Evolutionary conservation across 1,140 invertebrate genomes (phyloP).

Genomic region (Agrypnia vestita): DNA sequence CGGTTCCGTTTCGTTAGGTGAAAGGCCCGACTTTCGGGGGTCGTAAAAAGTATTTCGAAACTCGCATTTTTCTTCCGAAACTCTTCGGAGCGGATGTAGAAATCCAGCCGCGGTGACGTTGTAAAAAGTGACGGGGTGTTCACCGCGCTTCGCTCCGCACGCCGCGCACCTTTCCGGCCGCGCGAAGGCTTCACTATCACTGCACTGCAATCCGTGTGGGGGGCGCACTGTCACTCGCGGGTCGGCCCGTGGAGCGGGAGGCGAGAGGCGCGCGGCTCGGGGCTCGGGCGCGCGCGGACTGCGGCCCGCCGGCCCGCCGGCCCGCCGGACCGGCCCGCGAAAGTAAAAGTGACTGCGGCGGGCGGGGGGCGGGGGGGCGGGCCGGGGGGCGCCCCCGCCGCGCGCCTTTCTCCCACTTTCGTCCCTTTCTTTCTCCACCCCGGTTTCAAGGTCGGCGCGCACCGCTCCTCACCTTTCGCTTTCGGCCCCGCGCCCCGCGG

Average conservation of each 20-base stretch:
- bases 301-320: conserved; percentile 59
- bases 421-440: conserved; percentile 50
- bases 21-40: not conserved
- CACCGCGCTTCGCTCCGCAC: conserved; percentile 67
- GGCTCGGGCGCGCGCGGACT: conserved; percentile 56
- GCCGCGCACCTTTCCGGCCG: conserved; percentile 36
- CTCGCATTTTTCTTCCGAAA: too few species aligned
- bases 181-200: conserved; percentile 44
- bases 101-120: not conserved
- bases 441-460: conserved; percentile 52
- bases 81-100: not conserved
- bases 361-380: not conserved
- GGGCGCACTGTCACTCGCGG: conserved; percentile 54
- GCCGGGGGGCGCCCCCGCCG: conserved; percentile 7
- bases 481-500: conserved; percentile 51
- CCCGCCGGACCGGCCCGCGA: conserved; percentile 68
- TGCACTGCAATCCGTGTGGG: conserved; percentile 46
- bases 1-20: not conserved
- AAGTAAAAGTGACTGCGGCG: conserved; percentile 71
- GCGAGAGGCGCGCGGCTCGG: conserved; percentile 54
- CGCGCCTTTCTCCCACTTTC: conserved; percentile 72
- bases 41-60: not conserved
- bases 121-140: conserved; percentile 59
- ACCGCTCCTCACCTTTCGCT: conserved; percentile 49
- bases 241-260: conserved; percentile 54